phyloP scores from a whole-genome alignment of 2,113 vertebrate genomes.

The Ciconia maguari region DNA sequence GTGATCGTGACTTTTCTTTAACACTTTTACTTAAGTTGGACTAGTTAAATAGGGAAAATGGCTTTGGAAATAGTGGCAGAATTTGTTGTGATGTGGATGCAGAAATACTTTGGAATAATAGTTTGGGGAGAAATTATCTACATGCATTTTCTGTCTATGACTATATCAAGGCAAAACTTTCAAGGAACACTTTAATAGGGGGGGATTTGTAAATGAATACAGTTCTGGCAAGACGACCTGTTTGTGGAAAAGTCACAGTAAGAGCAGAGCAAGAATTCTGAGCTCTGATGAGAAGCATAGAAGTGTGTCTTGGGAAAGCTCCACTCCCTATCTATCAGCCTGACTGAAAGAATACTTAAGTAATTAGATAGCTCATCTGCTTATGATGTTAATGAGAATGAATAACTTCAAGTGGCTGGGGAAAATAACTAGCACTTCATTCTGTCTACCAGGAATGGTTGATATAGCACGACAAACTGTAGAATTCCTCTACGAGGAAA shows the following conservation, averaged over 20 bases:
- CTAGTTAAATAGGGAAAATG: not conserved
- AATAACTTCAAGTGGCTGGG: not conserved
- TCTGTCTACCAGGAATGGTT: conserved; percentile 83
- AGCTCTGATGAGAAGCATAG: not conserved
- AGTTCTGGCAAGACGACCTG: not conserved
- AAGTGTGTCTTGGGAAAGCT: not conserved
- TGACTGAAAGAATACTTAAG: not conserved
- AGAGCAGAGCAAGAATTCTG: not conserved
- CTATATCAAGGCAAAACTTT: not conserved
- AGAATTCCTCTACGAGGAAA: conserved; percentile 98
- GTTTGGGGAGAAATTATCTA: not conserved
- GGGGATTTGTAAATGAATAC: not conserved
- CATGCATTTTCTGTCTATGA: not conserved
- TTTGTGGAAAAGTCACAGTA: not conserved
- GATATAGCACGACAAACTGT: conserved; percentile 97
- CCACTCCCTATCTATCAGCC: not conserved
- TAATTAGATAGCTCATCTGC: not conserved
- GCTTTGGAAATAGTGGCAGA: not conserved
- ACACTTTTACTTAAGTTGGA: not conserved
- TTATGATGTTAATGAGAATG: not conserved
- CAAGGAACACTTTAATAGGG: not conserved
- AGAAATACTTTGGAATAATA: not conserved
- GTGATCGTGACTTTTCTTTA: not conserved
- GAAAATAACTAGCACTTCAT: not conserved
- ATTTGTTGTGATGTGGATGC: not conserved